Evolutionary conservation across 2,888 invertebrate genomes (phyloP).

Genomic region (Melinaea marsaeus): DNA sequence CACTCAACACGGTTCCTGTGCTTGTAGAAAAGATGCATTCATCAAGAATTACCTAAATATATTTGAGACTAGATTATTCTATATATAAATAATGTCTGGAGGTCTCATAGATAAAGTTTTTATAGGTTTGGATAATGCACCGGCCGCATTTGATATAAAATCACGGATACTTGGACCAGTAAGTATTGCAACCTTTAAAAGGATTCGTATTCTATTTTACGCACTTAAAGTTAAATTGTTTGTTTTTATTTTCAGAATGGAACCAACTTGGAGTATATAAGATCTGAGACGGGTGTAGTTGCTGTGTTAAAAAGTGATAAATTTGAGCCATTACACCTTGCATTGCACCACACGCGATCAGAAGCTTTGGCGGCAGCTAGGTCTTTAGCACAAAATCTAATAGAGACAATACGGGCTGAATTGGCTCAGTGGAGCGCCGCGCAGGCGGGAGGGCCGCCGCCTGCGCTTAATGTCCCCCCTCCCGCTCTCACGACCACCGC

Average conservation of each 20-base stretch:
- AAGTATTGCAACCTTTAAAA: slow-evolving; percentile 39
- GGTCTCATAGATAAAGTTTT: slow-evolving; percentile 83
- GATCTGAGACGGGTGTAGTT: slow-evolving; percentile 86
- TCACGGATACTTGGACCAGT: slow-evolving; percentile 83
- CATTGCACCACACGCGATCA: slow-evolving; percentile 84
- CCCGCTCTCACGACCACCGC: slow-evolving; percentile 59
- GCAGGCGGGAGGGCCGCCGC: slow-evolving; percentile 65
- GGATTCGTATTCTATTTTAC: slow-evolving; percentile 6
- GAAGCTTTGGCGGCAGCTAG: slow-evolving; percentile 84
- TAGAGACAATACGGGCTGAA: slow-evolving; percentile 85
- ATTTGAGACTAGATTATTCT: slow-evolving; percentile 35
- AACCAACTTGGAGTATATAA: slow-evolving; percentile 86
- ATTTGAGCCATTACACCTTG: slow-evolving; percentile 85
- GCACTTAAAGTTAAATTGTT: slow-evolving; percentile 7
- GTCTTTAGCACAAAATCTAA: slow-evolving; percentile 83
- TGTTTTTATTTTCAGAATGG: slow-evolving; percentile 69
- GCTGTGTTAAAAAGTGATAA: slow-evolving; percentile 85
- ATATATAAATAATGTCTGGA: slow-evolving; percentile 60
- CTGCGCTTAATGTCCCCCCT: slow-evolving; percentile 64
- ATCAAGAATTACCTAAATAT: slow-evolving; percentile 40
- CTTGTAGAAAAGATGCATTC: slow-evolving; percentile 52
- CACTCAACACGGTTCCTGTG: slow-evolving; percentile 17
- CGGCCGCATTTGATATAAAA: slow-evolving; percentile 85
- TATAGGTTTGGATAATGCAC: slow-evolving; percentile 86
- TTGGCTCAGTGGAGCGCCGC: slow-evolving; percentile 72